Percentiles rank a stretch among this genome's conserved stretches.
Evolutionary conservation across 2,888 invertebrate species (phyloP).

Genomic region (Ectropis crepuscularia): DNA sequence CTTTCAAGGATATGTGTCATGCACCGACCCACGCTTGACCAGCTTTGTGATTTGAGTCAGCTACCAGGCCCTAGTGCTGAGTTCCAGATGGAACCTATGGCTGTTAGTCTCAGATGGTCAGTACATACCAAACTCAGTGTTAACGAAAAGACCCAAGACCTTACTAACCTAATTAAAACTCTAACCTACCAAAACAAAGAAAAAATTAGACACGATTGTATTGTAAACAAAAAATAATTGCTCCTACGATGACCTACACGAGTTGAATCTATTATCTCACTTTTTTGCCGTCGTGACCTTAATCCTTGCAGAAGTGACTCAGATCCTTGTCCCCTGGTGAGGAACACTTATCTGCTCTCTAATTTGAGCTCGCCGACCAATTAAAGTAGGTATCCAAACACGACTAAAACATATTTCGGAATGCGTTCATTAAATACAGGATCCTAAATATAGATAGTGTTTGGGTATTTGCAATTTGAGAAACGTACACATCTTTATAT

Average conservation of each 20-base stretch:
- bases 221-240: constrained; percentile 22
- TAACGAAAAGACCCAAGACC: not conserved
- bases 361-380: constrained; percentile 75
- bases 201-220: constrained; percentile 5
- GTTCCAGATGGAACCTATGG: too few species aligned
- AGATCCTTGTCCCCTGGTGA: constrained; percentile 56
- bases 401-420: constrained; percentile 53
- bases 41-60: too few species aligned
- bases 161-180: not conserved
- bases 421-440: constrained; percentile 48
- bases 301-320: constrained; percentile 62
- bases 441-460: constrained; percentile 2
- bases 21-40: too few species aligned
- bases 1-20: too few species aligned
- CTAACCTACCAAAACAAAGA: not conserved
- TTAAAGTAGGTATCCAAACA: constrained; percentile 63
- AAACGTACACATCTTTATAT: too few species aligned
- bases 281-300: constrained; percentile 63
- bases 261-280: constrained; percentile 48
- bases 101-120: too few species aligned
- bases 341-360: constrained; percentile 62
- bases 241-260: constrained; percentile 15
- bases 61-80: too few species aligned
- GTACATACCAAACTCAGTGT: too few species aligned
- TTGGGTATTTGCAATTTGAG: not conserved